Base-by-base conservation (phyloP, 2,113 vertebrate species). In the Tetraodon nigroviridis region DNA sequence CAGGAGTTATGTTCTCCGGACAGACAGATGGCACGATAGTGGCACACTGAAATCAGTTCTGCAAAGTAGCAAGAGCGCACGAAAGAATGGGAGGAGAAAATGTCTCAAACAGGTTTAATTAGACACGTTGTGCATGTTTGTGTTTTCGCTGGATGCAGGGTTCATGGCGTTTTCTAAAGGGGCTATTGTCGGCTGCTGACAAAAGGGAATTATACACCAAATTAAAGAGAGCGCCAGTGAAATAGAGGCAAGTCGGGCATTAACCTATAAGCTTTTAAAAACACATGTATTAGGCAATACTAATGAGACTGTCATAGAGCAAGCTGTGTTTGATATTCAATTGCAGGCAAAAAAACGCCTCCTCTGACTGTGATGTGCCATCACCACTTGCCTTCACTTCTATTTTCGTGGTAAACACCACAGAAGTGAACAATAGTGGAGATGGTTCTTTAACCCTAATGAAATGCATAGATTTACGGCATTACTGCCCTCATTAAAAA, bases 401-500 rank as follows among this genome's bases (percentile, higher is more conserved):
- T 51, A 57, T 64, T 78, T 82, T 78, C 80, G 79, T 81, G 83
- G 80, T 76, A 71, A 58, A 75, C 64, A 67, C 62, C 51, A 69
- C 57, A 18, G 58, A 70, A 64, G 64, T 72, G 69, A 88, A 88
- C 86, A 89, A 85, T 80, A 75, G 64, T 24, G 17, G 69, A 63
- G 77, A 84, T 79, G 74, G 83, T 55, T 72, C 79, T 75, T 75
- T 75, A 58, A 54, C 59, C 53, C 57, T 87, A 87, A 89, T 90
- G 83, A 88, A 79, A 90, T 86, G 87, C 84, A 80, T 85, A 82
- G 83, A 87, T 89, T 89, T 90, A 86, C 87, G 82, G 64, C 80
- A 85, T 87, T 86, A 87, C 76, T 82, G 76, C 75, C 78, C 88
- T 90, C 86, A 87, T 89, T 87, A 90, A 90, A 90, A 86, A 88